Evolutionary conservation across 2,113 vertebrate species (phyloP).

Genomic region (Tragelaphus scriptus): DNA sequence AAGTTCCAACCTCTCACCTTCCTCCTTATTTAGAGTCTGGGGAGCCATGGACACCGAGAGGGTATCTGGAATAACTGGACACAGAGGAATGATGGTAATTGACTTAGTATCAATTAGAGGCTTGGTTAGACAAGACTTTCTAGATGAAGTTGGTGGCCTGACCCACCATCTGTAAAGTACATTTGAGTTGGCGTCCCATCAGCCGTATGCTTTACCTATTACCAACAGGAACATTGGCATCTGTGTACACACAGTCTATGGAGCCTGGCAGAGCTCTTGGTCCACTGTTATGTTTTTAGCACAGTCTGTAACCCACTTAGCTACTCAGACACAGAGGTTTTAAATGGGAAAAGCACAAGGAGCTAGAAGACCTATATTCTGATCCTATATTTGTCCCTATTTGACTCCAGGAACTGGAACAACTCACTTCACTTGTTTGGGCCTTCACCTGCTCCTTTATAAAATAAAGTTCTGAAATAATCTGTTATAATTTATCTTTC

Average conservation of each 20-base stretch:
- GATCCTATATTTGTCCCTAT: background rate
- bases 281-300: background rate
- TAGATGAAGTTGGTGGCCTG: background rate
- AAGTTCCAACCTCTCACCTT: constrained; percentile 83
- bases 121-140: background rate
- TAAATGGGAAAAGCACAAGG: background rate
- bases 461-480: background rate
- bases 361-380: background rate
- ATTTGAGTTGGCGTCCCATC: background rate
- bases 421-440: background rate
- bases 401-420: background rate
- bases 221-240: background rate
- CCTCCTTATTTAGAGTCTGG: constrained; percentile 59
- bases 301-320: background rate
- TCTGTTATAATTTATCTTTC: background rate
- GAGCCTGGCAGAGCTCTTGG: background rate
- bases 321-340: background rate
- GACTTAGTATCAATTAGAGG: background rate
- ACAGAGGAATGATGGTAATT: background rate
- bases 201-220: background rate
- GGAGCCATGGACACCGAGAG: constrained; percentile 78
- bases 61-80: constrained; percentile 89
- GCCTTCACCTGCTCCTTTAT: background rate
- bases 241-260: background rate
- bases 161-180: background rate